A percentile compares a stretch with the other conserved stretches of the same genome.
These are phyloP conservation scores for Tigriopus californicus DNA, from an alignment of 2,888 invertebrate species.

Conservation along the genomic window DNA sequence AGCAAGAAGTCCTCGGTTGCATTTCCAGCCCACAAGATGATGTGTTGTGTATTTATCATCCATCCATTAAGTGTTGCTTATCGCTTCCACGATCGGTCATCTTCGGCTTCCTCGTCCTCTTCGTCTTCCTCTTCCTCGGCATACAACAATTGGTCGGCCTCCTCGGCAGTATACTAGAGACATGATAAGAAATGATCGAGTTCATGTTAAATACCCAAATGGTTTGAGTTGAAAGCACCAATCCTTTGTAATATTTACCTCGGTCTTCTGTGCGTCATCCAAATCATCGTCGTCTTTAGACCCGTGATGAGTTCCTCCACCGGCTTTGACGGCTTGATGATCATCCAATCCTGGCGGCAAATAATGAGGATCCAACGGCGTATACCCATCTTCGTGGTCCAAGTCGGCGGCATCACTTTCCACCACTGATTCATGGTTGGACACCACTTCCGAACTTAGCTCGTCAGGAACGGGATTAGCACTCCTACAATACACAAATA, in stretches of 20 bases:
- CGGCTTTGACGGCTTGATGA: background rate
- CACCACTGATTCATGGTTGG: background rate
- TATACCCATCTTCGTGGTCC: conserved; percentile 11
- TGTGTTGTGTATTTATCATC: no score
- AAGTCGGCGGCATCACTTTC: background rate
- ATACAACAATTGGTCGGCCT: conserved; percentile 45
- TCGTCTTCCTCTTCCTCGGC: conserved; percentile 46
- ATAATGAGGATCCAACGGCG: conserved; percentile 11
- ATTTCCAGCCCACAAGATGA: background rate
- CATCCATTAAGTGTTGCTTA: conserved; percentile 26
- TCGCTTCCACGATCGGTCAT: conserved; percentile 77
- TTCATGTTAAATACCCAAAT: background rate
- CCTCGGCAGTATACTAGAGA: conserved; percentile 18
- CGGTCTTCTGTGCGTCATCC: background rate
- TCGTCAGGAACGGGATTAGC: background rate
- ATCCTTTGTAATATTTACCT: conserved; percentile 3
- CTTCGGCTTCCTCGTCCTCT: conserved; percentile 64
- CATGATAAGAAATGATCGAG: background rate
- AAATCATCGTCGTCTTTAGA: conserved; percentile 1
- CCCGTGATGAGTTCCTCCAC: background rate
- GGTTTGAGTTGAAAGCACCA: no score
- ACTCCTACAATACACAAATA: background rate
- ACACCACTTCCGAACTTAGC: background rate
- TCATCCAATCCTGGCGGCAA: conserved; percentile 13
- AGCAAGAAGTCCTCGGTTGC: no score